A percentile compares a stretch with the other conserved stretches of the same genome.
Conservation (phyloP, 2,113 vertebrate species). For the Syrrhaptes paradoxus region DNA sequence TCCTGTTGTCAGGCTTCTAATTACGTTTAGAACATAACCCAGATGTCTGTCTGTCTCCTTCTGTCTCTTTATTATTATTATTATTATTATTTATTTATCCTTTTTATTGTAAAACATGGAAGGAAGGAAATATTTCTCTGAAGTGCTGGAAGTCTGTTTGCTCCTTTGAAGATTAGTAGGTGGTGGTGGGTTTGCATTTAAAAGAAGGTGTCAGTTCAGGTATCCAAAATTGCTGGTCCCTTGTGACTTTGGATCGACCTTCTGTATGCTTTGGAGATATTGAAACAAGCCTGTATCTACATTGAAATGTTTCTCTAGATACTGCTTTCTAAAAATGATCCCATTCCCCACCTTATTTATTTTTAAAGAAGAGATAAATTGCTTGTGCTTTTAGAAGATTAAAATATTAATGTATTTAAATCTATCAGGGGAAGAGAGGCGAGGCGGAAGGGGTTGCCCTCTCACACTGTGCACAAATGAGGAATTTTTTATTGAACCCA, state of each 20-base stretch:
- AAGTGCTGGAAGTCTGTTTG: neutral
- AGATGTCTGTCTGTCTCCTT: conserved; percentile 62
- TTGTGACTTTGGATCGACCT: neutral
- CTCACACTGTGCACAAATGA: neutral
- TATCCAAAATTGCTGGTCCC: neutral
- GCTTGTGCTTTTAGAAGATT: conserved; percentile 33
- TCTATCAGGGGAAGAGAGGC: neutral
- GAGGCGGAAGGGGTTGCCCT: neutral
- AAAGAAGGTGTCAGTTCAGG: neutral
- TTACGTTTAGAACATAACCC: conserved; percentile 66
- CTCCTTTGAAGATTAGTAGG: neutral
- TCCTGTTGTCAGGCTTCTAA: conserved; percentile 70
- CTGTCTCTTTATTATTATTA: neutral
- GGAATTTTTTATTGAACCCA: neutral
- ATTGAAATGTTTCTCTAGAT: neutral
- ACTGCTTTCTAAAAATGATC: neutral
- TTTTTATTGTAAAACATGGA: neutral
- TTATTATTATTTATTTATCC: neutral
- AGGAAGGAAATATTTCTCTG: neutral
- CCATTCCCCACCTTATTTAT: conserved; percentile 25
- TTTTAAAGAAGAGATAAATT: conserved; percentile 56
- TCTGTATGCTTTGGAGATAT: neutral
- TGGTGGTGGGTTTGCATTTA: neutral
- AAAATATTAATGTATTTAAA: conserved; percentile 60
- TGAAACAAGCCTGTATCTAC: neutral